Percentiles rank a stretch among this genome's conserved stretches.
Evolutionary conservation across 2,113 vertebrate genomes (phyloP).

Genomic region (Myiagra hebetior): DNA sequence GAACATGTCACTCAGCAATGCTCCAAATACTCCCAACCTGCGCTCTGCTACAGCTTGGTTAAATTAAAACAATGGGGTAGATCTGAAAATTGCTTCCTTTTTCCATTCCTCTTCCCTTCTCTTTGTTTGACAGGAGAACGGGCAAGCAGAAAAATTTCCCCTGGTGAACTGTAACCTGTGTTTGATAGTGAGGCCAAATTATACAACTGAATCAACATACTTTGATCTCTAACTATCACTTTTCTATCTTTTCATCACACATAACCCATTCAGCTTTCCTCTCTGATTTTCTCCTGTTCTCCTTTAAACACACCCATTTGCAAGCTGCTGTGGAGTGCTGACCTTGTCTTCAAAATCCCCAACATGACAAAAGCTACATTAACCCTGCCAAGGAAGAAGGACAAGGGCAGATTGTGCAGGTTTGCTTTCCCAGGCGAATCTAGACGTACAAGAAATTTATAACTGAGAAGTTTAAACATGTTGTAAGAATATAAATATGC

Average conservation of each 20-base stretch:
- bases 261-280: background rate
- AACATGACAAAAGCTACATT: background rate
- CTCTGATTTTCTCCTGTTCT: background rate
- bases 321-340: background rate
- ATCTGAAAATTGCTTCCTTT: background rate
- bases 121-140: background rate
- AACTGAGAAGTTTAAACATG: constrained; percentile 15
- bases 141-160: background rate
- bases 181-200: background rate
- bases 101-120: background rate
- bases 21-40: background rate
- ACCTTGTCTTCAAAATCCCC: background rate
- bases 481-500: background rate
- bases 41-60: background rate
- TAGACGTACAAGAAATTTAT: background rate
- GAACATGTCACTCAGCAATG: background rate
- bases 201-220: constrained; percentile 25
- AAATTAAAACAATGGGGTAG: background rate
- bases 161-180: background rate
- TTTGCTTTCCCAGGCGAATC: constrained; percentile 15
- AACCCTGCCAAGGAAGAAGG: background rate
- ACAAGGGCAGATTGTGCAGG: background rate
- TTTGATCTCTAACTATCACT: constrained; percentile 13
- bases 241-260: background rate
- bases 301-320: background rate